These are phyloP conservation scores for Pseudocheirus occidentalis DNA, from an alignment of 2,797 vertebrate genomes.

Conservation along the genomic window DNA sequence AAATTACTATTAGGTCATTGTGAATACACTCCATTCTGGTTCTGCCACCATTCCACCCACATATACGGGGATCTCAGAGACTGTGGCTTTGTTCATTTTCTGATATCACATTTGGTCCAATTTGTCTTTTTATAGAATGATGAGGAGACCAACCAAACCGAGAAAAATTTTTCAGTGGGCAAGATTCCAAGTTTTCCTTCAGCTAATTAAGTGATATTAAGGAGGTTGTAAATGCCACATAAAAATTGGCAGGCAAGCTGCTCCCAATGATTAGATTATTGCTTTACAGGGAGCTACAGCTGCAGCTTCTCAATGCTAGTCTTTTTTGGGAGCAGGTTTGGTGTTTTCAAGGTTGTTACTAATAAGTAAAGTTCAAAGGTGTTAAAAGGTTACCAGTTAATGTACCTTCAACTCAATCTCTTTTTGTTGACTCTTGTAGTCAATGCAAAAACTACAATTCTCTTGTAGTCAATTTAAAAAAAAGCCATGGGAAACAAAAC, in stretches of 20 bases:
- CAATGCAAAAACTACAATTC: neutral
- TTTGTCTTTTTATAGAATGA: constrained; percentile 57
- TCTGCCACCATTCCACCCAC: neutral
- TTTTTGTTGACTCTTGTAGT: fast-evolving
- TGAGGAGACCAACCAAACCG: constrained; percentile 49
- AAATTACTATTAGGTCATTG: neutral
- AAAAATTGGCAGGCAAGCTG: constrained; percentile 76
- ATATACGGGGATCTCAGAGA: neutral
- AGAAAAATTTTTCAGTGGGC: constrained; percentile 74
- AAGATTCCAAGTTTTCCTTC: constrained; percentile 77
- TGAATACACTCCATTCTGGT: neutral
- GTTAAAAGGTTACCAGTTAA: neutral
- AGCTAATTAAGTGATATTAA: constrained; percentile 82
- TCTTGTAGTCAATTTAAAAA: neutral
- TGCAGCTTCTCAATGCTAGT: constrained; percentile 31
- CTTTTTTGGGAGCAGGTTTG: neutral
- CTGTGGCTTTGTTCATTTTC: constrained; percentile 40
- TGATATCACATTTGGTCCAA: constrained; percentile 47
- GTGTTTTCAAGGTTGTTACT: constrained; percentile 57
- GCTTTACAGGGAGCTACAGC: constrained; percentile 73
- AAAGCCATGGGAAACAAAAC: neutral
- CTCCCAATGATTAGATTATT: constrained; percentile 69
- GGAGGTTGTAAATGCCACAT: constrained; percentile 78
- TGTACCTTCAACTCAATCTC: neutral
- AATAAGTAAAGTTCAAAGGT: constrained; percentile 38